Base-by-base conservation (phyloP, 2,113 vertebrate species). In the Nothobranchius kuhntae region DNA sequence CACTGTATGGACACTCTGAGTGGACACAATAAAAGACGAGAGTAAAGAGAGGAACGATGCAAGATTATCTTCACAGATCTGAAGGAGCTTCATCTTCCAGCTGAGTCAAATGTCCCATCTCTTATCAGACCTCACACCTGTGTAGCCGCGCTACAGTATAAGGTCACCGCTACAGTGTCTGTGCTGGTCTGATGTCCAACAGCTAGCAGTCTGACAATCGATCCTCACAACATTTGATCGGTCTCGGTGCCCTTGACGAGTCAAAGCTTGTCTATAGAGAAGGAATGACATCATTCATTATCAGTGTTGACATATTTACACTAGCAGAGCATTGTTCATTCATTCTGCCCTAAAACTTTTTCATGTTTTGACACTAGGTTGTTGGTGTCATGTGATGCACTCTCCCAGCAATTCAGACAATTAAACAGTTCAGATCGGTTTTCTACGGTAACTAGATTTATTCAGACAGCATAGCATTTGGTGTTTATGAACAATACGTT, bases 71-170 rank as follows among this genome's bases (percentile, higher is more conserved):
- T 63, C 42, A 30, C 38, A 51, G 54, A 76, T 73, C 26, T 66
- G 50, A 54, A 60, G 65, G 44, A 35, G 38, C 11, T 15, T 38
- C 15, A 14, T 69, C 55, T 44, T 53, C 13, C 8, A 57, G 40
- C 35, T 40, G 79, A 12, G 46, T 64, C 61, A 68, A 74, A 73
- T 38, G 61, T 68, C 53, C 15, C 14, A 38, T 36, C 17, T 53
- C 77, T 79, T 83, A 81, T 81, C 83, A 53, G 58, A 38, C 7
- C 53, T 54, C 64, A 36, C 77, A 75, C 71, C 57, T 68, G 77
- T 55, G 58, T 54, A 53, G 44, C 35, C 12, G 17, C 62, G 71
- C 59, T 66, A 61, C 40, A 74, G 52, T 61, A 21, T 21, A 51
- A 69, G 61, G 73, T 72, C 71, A 72, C 44, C 7, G 54, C 65